Percentiles rank a stretch among this genome's conserved stretches.
Conservation (phyloP, 2,888 invertebrate species). For the Drosophila prostipennis region DNA sequence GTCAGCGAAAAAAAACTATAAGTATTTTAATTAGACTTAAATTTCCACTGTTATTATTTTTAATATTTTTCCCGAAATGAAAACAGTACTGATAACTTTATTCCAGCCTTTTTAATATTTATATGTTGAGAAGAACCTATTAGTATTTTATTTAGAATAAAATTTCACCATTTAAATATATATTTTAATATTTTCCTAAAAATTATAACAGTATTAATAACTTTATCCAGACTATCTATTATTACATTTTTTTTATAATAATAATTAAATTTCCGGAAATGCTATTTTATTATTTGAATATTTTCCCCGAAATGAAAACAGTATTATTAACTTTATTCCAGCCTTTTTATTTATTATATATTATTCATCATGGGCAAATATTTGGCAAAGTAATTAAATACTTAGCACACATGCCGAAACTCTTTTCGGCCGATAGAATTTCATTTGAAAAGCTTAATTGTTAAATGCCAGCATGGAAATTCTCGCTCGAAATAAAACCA, state of each 20-base stretch:
- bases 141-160: too few relatives aligned
- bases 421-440: not conserved
- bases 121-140: too few relatives aligned
- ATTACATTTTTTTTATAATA: too few relatives aligned
- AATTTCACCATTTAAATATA: too few relatives aligned
- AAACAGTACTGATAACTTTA: too few relatives aligned
- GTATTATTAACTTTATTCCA: not conserved
- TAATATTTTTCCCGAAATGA: too few relatives aligned
- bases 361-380: not conserved
- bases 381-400: constrained; percentile 12
- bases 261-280: not conserved
- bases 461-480: constrained; percentile 9
- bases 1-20: too few relatives aligned
- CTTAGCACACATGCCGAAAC: not conserved
- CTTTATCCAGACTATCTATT: too few relatives aligned
- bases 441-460: constrained; percentile 1
- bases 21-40: too few relatives aligned
- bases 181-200: not conserved
- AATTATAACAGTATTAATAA: not conserved
- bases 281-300: not conserved
- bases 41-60: too few relatives aligned
- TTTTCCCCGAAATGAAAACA: not conserved
- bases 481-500: not conserved
- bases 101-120: too few relatives aligned
- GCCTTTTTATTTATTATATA: not conserved